Conservation (phyloP, 2,113 vertebrate genomes). For the Agapornis roseicollis region DNA sequence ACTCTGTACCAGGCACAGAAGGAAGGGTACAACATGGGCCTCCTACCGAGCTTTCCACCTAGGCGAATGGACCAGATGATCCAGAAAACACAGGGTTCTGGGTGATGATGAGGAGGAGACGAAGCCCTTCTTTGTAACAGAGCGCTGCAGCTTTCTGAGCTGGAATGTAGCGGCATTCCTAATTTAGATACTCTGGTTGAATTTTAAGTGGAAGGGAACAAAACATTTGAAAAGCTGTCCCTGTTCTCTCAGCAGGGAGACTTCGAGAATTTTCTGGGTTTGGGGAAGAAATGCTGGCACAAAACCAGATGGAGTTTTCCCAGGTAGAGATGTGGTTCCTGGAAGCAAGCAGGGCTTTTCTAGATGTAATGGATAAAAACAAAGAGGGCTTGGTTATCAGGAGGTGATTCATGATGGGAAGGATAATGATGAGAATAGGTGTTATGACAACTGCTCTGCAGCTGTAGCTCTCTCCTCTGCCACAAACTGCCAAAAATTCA, state of each 20-base stretch:
- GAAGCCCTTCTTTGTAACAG: constrained; percentile 49
- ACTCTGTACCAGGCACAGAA: constrained; percentile 18
- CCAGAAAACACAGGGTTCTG: background rate
- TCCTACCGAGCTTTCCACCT: constrained; percentile 11
- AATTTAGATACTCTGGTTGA: constrained; percentile 68
- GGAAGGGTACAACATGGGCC: constrained; percentile 3
- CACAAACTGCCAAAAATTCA: constrained; percentile 50
- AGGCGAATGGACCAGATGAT: background rate
- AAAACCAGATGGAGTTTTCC: constrained; percentile 5
- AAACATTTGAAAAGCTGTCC: constrained; percentile 71
- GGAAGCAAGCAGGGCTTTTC: background rate
- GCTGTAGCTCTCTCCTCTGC: constrained; percentile 51
- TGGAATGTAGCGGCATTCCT: constrained; percentile 68
- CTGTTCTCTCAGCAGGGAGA: constrained; percentile 59
- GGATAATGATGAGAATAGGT: constrained; percentile 66
- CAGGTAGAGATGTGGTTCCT: constrained; percentile 18
- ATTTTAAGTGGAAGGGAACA: constrained; percentile 71
- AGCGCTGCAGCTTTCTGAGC: constrained; percentile 57
- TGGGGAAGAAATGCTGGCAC: background rate
- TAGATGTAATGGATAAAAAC: constrained; percentile 33
- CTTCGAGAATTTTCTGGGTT: constrained; percentile 57
- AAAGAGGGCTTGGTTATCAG: constrained; percentile 39
- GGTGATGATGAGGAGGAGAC: background rate
- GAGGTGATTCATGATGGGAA: constrained; percentile 49
- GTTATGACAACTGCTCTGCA: constrained; percentile 64